phyloP scores from a whole-genome alignment of 1,140 invertebrate species.

The Trachymyrmex septentrionalis region DNA sequence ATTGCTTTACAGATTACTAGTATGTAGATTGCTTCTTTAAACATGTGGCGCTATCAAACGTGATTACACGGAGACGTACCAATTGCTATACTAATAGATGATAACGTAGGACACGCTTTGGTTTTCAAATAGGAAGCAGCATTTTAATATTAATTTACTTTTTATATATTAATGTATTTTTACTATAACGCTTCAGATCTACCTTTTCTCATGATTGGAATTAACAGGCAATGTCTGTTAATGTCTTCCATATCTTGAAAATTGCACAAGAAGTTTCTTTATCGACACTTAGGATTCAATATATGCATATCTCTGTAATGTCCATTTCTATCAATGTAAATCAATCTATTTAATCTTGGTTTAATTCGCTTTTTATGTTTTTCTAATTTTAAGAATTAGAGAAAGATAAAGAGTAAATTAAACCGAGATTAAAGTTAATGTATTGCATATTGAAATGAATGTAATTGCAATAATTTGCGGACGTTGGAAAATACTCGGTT shows the following conservation, averaged over 20 bases:
- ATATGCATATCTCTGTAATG: too few relatives aligned
- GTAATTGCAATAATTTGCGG: not conserved
- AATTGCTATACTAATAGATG: conserved; percentile 6
- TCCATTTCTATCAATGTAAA: too few relatives aligned
- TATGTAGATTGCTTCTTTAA: not conserved
- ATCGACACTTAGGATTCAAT: not conserved
- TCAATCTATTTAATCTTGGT: too few relatives aligned
- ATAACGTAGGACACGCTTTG: conserved; percentile 35
- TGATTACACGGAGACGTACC: not conserved
- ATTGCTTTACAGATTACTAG: not conserved
- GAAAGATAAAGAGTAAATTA: too few relatives aligned
- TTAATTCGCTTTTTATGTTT: too few relatives aligned
- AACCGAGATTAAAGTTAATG: too few relatives aligned
- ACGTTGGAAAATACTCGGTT: not conserved
- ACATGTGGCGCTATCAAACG: conserved; percentile 55
- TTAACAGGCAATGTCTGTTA: not conserved
- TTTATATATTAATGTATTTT: not conserved
- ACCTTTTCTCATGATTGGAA: not conserved
- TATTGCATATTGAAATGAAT: too few relatives aligned
- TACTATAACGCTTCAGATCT: not conserved
- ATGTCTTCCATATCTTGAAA: not conserved
- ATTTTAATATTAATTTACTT: not conserved
- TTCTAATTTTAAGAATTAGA: too few relatives aligned
- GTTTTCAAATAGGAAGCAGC: not conserved
- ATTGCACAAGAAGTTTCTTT: not conserved